Base-by-base conservation (phyloP, 2,113 vertebrate genomes). In the Asarcornis scutulata region DNA sequence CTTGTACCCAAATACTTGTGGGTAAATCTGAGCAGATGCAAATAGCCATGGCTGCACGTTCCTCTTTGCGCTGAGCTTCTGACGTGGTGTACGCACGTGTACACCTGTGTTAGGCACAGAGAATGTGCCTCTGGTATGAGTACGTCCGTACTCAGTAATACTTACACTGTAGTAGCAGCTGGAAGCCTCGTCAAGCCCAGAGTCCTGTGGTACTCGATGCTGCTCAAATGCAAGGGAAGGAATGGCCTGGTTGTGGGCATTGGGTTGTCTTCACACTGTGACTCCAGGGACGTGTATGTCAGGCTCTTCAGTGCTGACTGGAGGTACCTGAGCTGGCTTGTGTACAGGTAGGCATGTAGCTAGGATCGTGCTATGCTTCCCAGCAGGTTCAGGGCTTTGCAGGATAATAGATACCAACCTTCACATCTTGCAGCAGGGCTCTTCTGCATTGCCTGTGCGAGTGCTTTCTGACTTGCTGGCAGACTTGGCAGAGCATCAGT, bases 251-350 rank as follows among this genome's bases (percentile, higher is more conserved):
- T 14, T 38, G 17, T 0, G 1, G 15, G 20, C 32, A 13, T 0
- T 0, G 64, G 26, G 6, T 58, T 58, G 53, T 59, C 42, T 67
- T 68, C n/a, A 40, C 32, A 16, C n/a, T 46, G 29, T 0, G 0
- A 21, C 48, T 85, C 22, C 0, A 0, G 17, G 6, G 11, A 42
- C 14, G 0, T 0, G 0, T 18, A 3, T 9, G 1, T 78, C 0
- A 0, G n/a, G 17, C 31, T 63, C 6, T 53, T 76, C 0, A 1
- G 0, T 31, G 52, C 36, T 56, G 22, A 26, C 42, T n/a, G 67
- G 48, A 60, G 74, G 21, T 44, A 14, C 52, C 58, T 40, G 60
- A 72, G 53, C 48, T 56, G 17, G 7, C 46, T 62, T 2, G 3
- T 62, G 4, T 56, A 5, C 8, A 8, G 16, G 40, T 26, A 17